Base-by-base conservation (phyloP, 2,797 vertebrate species). In the Xiphophorus birchmanni region DNA sequence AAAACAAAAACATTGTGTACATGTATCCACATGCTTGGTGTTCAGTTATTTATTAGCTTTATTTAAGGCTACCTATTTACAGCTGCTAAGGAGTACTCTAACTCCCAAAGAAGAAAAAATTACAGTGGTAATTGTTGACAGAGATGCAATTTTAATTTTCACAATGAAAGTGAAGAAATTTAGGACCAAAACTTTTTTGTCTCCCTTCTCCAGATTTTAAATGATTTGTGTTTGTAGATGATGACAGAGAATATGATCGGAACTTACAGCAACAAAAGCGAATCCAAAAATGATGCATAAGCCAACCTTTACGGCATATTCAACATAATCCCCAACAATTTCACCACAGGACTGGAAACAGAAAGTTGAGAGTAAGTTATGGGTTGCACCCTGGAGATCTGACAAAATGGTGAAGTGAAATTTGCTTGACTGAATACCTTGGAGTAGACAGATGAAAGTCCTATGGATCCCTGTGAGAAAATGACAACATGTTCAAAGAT, bases 301-400 rank as follows among this genome's bases (percentile, higher is more conserved):
- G 37, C 0, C 0, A 67, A 67, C 5, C 9, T 37, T 40, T 2
- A 40, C 0, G 18, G 0, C 0, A 23, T 10, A 40, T 67, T 67
- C 65, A 67, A 67, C 9, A 67, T 21, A 23, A 40, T 4, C 7
- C 18, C 2, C 0, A 40, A 12, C 0, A 9, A 23, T 15, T 23
- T 67, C 18, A 67, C 63, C 4, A 11, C 63, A 67, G 35, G 63
- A 1, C 63, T 67, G 63, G 40, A 37, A 40, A 65, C 13, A 18
- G 63, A 40, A 23, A 9, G 35, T 11, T 32, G 35, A 21, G 35
- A 40, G 18, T 23, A 23, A 11, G 18, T 40, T 23, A 40, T 2
- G 32, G 35, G 63, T 67, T 40, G 7, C 7, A 67, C 29, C 1
- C 17, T 37, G 35, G 35, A 67, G 32, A 40, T 23, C 9, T 40